These are phyloP conservation scores for Cactoblastis cactorum DNA, from an alignment of 2,888 invertebrate species.

Conservation along the genomic window DNA sequence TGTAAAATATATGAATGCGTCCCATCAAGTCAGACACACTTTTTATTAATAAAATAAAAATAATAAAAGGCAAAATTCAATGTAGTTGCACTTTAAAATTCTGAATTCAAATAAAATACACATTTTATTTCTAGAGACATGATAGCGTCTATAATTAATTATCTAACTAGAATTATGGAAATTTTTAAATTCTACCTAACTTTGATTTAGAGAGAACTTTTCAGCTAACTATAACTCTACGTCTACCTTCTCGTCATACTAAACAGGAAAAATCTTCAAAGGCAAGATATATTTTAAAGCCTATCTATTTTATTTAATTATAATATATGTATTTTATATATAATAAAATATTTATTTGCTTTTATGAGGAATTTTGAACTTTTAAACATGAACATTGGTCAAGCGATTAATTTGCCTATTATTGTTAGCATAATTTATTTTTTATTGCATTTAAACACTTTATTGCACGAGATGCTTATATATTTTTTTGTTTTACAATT, in stretches of 20 bases:
- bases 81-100: background rate
- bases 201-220: slow-evolving; percentile 24
- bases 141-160: background rate
- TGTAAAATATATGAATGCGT: no score
- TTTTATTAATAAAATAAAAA: background rate
- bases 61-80: background rate
- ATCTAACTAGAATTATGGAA: slow-evolving; percentile 18
- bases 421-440: no score
- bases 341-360: background rate
- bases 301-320: slow-evolving; percentile 24
- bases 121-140: background rate
- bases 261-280: slow-evolving; percentile 18
- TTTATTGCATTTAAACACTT: no score
- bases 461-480: no score
- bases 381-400: no score
- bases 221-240: slow-evolving; percentile 16
- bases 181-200: slow-evolving; percentile 28
- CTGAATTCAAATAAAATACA: background rate
- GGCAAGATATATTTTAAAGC: slow-evolving; percentile 24
- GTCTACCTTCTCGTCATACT: slow-evolving; percentile 21
- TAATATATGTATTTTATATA: background rate
- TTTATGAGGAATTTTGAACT: background rate
- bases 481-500: no score
- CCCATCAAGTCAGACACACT: background rate
- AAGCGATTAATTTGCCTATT: no score